Percentiles rank a stretch among this genome's conserved stretches.
These are phyloP conservation scores for Drosophila suzukii DNA, from an alignment of 1,140 invertebrate species.

Conservation along the genomic window DNA sequence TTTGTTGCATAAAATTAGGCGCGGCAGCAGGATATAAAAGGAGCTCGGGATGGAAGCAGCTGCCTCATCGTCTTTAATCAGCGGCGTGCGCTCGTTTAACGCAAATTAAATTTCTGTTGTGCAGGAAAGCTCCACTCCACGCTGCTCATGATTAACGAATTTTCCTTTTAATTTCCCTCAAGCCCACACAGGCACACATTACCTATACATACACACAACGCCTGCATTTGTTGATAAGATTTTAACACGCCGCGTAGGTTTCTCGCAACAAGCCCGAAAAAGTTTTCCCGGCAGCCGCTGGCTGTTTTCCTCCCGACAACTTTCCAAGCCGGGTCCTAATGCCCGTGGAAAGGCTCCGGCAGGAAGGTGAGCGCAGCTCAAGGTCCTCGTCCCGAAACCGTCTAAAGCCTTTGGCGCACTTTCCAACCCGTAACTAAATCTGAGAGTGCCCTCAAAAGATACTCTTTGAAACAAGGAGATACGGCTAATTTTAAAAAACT, in stretches of 20 bases:
- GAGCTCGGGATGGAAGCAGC: slow-evolving; percentile 19
- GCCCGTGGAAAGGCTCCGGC: slow-evolving; percentile 38
- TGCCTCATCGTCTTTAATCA: slow-evolving; percentile 69
- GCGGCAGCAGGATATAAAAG: slow-evolving; percentile 20
- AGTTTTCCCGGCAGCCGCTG: slow-evolving; percentile 51
- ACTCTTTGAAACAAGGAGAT: not conserved
- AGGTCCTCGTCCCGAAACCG: slow-evolving; percentile 25
- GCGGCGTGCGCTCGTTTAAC: slow-evolving; percentile 78
- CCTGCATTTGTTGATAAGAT: slow-evolving; percentile 74
- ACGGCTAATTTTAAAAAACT: not conserved
- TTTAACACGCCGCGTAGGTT: slow-evolving; percentile 76
- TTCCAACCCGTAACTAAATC: slow-evolving; percentile 24
- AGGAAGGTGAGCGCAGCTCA: slow-evolving; percentile 21
- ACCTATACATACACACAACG: slow-evolving; percentile 18
- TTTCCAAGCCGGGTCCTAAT: slow-evolving; percentile 52
- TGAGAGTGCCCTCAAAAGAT: not conserved
- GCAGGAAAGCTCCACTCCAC: slow-evolving; percentile 39
- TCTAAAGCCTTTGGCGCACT: slow-evolving; percentile 60
- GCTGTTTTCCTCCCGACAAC: slow-evolving; percentile 43
- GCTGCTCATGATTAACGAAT: slow-evolving; percentile 71
- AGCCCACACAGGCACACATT: slow-evolving; percentile 40
- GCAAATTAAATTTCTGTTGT: slow-evolving; percentile 76
- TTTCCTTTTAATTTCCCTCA: slow-evolving; percentile 75
- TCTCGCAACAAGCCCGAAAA: slow-evolving; percentile 68
- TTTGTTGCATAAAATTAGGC: slow-evolving; percentile 74